A percentile compares a stretch with the other conserved stretches of the same genome.
Conservation (phyloP, 2,888 invertebrate genomes). For the Macrophya annulata region DNA sequence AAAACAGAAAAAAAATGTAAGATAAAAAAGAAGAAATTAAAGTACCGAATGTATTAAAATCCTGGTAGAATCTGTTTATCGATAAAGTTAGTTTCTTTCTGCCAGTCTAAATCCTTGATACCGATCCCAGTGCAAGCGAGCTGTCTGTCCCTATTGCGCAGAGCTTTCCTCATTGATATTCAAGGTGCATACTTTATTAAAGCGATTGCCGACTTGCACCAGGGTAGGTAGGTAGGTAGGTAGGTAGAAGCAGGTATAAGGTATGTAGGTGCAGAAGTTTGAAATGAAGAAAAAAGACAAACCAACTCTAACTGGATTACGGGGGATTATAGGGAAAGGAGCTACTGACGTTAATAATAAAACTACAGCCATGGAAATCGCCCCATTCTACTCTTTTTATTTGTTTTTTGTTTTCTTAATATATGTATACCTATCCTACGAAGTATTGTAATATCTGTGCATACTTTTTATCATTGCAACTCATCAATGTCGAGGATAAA, state of each 20-base stretch:
- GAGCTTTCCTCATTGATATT: conserved; percentile 71
- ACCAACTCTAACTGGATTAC: conserved; percentile 23
- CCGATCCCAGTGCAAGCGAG: not conserved
- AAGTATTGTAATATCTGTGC: not conserved
- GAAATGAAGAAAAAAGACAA: conserved; percentile 27
- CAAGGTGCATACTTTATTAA: conserved; percentile 74
- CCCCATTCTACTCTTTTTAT: not conserved
- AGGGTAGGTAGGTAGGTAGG: not conserved
- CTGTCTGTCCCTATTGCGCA: not conserved
- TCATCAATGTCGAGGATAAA: not conserved
- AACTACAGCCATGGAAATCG: conserved; percentile 28
- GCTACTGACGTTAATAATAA: conserved; percentile 13
- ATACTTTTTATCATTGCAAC: not conserved
- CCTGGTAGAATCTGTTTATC: conserved; percentile 24
- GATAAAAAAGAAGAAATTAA: not conserved
- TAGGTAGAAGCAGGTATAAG: too few relatives aligned
- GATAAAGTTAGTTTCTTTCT: conserved; percentile 9
- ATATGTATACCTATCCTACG: not conserved
- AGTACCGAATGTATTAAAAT: not conserved
- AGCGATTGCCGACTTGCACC: conserved; percentile 59
- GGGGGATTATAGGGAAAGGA: conserved; percentile 19
- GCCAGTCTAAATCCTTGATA: conserved; percentile 9
- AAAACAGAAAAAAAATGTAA: not conserved
- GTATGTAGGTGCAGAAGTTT: conserved; percentile 7
- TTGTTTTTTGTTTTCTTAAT: not conserved